Evolutionary conservation across 2,797 vertebrate genomes (phyloP), one percentile per base, ranked within the genome.

Genomic region (Pseudocheirus occidentalis): DNA sequence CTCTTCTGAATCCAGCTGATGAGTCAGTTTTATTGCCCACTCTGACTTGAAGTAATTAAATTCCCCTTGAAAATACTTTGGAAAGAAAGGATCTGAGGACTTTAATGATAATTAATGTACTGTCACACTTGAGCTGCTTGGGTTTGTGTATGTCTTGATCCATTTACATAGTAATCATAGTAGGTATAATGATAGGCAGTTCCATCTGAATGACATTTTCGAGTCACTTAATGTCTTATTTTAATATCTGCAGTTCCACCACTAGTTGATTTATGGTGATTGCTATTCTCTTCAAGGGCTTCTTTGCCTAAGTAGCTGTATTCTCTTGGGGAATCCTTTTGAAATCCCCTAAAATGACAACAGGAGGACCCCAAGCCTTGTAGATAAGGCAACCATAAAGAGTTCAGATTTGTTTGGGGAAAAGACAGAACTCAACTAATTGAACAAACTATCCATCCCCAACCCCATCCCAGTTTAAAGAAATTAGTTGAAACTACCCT

Each of bases 151-250:
- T 59, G 24, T 55, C 46, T 97, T 95, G 52, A 93, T 95, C 18
- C 57, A 93, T 90, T 94, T 97, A 46, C 0, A 10, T 50, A 54
- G 0, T 46, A n/a, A 34, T 98, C 6, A 3, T 10, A 91, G 59
- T 95, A 21, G 52, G 92, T 93, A 18, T 92, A 81, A 93, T 90
- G 27, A 73, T 95, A 87, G 21, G 4, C 13, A 50, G 0, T 90
- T 24, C 55, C 90, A 55, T 90, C 57, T 93, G 7, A 27, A 28
- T 97, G 95, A 91, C n/a, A 40, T 92, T 97, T 97, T 81, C 93
- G 91, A 95, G 92, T 94, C 50, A 27, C 95, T 96, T 95, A 54
- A 95, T 96, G 59, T 95, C 91, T 56, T 29, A 95, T 96, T 95
- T 93, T 96, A 93, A 96, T 90, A 93, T 95, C 54, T 21, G n/a